Evolutionary conservation across 1,140 invertebrate genomes (phyloP).

Genomic region (Steinernema feltiae): DNA sequence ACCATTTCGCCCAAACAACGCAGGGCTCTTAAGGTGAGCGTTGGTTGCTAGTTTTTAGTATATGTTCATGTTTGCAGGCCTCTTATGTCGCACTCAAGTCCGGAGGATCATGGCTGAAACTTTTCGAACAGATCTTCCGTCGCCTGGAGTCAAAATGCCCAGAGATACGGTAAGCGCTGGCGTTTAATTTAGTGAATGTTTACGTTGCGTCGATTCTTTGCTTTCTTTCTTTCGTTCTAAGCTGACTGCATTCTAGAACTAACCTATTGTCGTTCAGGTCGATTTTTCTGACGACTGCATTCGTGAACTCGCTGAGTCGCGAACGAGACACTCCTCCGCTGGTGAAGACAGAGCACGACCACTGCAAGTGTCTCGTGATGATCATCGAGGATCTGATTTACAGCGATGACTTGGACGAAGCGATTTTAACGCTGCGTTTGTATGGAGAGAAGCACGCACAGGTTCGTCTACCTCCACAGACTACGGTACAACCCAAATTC

Average conservation of each 20-base stretch:
- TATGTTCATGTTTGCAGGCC: conserved; percentile 15
- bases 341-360: conserved; percentile 36
- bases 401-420: conserved; percentile 26
- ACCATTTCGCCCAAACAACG: conserved; percentile 28
- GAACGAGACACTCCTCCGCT: conserved; percentile 30
- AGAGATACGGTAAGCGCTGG: conserved; percentile 30
- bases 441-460: conserved; percentile 41
- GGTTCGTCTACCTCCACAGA: no score
- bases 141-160: conserved; percentile 34
- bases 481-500: background rate
- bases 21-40: conserved; percentile 26
- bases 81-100: conserved; percentile 27
- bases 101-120: conserved; percentile 24
- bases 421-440: conserved; percentile 17
- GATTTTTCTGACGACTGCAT: conserved; percentile 36
- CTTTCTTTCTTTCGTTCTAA: background rate
- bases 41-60: background rate
- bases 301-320: conserved; percentile 33
- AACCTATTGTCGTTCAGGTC: conserved; percentile 22
- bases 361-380: conserved; percentile 36
- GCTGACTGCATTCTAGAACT: background rate
- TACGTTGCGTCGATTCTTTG: no score
- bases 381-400: conserved; percentile 28
- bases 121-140: conserved; percentile 39
- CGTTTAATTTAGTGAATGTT: no score